Evolutionary conservation across 2,888 invertebrate species (phyloP), one percentile per base, ranked within the genome.

Genomic region (Ariolimax columbianus): DNA sequence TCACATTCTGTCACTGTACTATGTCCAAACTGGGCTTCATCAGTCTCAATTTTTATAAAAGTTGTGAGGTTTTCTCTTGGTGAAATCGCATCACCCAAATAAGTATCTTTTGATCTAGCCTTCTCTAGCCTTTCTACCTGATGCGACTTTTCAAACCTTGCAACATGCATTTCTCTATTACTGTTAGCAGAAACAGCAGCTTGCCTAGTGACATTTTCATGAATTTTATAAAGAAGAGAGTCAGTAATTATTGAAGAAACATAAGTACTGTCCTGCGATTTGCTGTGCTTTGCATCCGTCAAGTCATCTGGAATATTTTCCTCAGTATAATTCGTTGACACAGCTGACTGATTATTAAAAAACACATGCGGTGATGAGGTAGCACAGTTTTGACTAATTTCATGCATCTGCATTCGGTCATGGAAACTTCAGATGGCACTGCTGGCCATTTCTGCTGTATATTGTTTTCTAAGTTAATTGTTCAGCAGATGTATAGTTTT

Each of bases 381-480:
- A 23, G 55, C 23, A 55, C 55, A 19, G 23, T 23, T 55, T 23
- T 55, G 55, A 55, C 55, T 3, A 55, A 11, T 55, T 55, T 17
- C 55, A 55, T 23, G 23, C 55, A 19, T 55, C 23, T 19, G 19
- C 55, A 19, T 19, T 55, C 23, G 23, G 9, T 55, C 3, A 55
- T 55, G 11, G 11, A 9, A 19, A 38, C 7, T 9, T 4, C 38
- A 40, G 4, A 11, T 26, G 6, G 23, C 36, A 38, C 40, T 72
- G 38, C 33, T 23, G 40, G 40, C 23, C 9, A 72, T 36, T 19
- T 55, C 38, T 77, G 77, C n/a, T 55, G 36, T 17, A 77, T 77
- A n/a, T 59, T 77, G 14, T 77, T 55, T 63, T 77, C 77, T 38
- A 77, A 77, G 23, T 40, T 47, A 77, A 26, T 51, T 6, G 17